phyloP scores from a whole-genome alignment of 2,888 invertebrate genomes.

The Aleiodes testaceus region DNA sequence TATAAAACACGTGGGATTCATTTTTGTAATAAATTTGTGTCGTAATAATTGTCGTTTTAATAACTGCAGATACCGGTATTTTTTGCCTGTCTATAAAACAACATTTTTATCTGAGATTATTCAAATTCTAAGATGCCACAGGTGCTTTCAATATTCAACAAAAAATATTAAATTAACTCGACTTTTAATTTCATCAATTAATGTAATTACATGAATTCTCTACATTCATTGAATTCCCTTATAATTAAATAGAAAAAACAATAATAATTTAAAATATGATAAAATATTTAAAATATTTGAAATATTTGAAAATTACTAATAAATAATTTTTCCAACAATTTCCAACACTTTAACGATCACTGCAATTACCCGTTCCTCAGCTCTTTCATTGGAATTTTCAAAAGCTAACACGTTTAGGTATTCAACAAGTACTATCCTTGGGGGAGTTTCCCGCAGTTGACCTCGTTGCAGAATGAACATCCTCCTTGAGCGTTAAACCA shows the following conservation, averaged over 20 bases:
- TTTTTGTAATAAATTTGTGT: background rate
- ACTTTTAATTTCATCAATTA: no score
- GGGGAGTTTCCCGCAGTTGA: conserved; percentile 26
- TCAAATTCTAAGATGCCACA: conserved; percentile 1
- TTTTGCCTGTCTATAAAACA: background rate
- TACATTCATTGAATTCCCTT: no score
- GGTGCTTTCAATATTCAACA: background rate
- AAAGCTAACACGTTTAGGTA: conserved; percentile 21
- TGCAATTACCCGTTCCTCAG: conserved; percentile 11
- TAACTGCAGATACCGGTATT: background rate
- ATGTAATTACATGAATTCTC: no score
- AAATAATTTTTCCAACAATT: background rate
- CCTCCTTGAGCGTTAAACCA: conserved; percentile 35
- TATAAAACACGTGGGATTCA: background rate
- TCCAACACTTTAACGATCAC: conserved; percentile 13
- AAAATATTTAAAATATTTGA: no score
- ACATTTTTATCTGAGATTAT: background rate
- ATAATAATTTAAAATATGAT: no score
- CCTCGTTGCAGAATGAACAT: conserved; percentile 42
- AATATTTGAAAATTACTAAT: no score
- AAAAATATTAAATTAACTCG: no score
- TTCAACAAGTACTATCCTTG: conserved; percentile 24
- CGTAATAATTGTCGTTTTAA: conserved; percentile 5
- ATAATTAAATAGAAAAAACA: no score
- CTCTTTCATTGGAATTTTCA: conserved; percentile 20